Evolutionary conservation across 1,140 invertebrate species (phyloP).

Genomic region (Oedothorax gibbosus): DNA sequence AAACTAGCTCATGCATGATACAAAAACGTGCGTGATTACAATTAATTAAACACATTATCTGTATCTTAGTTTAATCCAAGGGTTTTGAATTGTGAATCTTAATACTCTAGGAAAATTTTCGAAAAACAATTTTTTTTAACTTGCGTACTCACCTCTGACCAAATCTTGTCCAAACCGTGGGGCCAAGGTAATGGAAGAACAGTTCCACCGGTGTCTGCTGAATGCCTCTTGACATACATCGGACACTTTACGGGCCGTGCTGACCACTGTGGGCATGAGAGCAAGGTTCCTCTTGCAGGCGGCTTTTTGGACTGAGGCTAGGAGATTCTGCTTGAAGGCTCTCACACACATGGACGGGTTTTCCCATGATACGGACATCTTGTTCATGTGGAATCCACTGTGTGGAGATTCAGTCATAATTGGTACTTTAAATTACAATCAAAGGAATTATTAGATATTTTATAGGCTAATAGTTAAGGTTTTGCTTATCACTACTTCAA

Average conservation of each 20-base stretch:
- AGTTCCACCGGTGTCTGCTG: slow-evolving; percentile 84
- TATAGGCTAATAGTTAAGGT: too few species aligned
- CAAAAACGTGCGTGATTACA: too few species aligned
- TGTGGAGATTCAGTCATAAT: background rate
- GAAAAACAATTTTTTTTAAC: too few species aligned
- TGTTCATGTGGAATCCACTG: slow-evolving; percentile 29
- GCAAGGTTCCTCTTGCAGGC: slow-evolving; percentile 77
- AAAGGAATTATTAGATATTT: too few species aligned
- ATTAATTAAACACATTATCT: too few species aligned
- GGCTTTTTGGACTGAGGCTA: slow-evolving; percentile 75
- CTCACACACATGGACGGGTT: slow-evolving; percentile 64
- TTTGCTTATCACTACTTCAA: too few species aligned
- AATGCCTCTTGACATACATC: slow-evolving; percentile 80
- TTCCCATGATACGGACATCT: slow-evolving; percentile 57
- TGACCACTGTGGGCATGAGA: slow-evolving; percentile 80
- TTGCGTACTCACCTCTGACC: slow-evolving; percentile 75
- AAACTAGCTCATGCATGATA: too few species aligned
- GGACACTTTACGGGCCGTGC: slow-evolving; percentile 77
- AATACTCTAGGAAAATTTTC: too few species aligned
- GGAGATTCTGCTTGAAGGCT: slow-evolving; percentile 71
- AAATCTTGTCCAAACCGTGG: slow-evolving; percentile 81
- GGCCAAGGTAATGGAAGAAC: slow-evolving; percentile 79
- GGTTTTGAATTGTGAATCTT: too few species aligned
- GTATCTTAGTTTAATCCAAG: too few species aligned
- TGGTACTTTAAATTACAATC: too few species aligned